Conservation (phyloP, 2,797 vertebrate genomes). For the Mormyrus hasselquistii region DNA sequence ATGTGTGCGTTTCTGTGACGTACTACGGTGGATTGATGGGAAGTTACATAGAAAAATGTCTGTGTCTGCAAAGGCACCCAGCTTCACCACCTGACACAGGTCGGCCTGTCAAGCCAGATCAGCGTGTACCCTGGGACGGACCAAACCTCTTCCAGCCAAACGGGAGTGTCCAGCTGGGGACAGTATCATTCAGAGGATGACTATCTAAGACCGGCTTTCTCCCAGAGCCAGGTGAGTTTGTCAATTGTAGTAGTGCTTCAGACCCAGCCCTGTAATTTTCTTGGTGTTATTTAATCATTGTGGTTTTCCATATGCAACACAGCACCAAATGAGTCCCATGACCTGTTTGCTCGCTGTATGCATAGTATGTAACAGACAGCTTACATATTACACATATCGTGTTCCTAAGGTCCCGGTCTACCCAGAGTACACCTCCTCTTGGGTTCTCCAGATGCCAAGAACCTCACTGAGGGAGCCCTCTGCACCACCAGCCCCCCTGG, state of each 20-base stretch:
- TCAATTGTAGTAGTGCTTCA: neutral
- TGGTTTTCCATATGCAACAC: neutral
- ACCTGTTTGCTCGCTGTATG: neutral
- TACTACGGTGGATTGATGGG: neutral
- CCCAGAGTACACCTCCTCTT: conserved; percentile 83
- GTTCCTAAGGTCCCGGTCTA: conserved; percentile 72
- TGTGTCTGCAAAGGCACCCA: conserved; percentile 72
- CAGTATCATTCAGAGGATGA: conserved; percentile 79
- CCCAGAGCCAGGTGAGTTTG: conserved; percentile 81
- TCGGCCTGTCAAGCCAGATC: conserved; percentile 88
- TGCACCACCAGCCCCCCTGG: conserved; percentile 73
- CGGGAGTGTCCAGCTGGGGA: conserved; percentile 77
- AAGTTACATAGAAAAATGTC: neutral
- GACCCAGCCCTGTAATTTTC: neutral
- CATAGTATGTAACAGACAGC: neutral
- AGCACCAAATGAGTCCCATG: neutral
- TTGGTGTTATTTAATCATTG: neutral
- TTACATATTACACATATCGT: conserved; percentile 32
- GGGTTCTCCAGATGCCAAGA: conserved; percentile 86
- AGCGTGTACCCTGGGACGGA: conserved; percentile 76
- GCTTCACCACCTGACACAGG: conserved; percentile 92
- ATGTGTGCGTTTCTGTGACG: neutral
- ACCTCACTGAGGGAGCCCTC: conserved; percentile 76
- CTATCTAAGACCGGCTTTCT: conserved; percentile 59
- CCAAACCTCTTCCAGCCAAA: conserved; percentile 78